A percentile compares a stretch with the other conserved stretches of the same genome.
phyloP scores from a whole-genome alignment of 1,140 invertebrate species.

The Bombus sibiricus region DNA sequence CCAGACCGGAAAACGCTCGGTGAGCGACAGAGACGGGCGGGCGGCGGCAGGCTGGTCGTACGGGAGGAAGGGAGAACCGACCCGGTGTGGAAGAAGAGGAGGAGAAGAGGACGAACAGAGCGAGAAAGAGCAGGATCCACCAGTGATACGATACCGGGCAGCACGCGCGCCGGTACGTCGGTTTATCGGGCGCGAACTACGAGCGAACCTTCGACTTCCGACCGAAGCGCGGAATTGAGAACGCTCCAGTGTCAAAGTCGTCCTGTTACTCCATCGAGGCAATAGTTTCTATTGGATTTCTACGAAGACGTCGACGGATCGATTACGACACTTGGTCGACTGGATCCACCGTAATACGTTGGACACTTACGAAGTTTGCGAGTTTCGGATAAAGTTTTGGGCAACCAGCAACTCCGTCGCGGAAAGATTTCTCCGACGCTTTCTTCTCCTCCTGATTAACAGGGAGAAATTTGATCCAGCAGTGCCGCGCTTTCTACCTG shows the following conservation, averaged over 20 bases:
- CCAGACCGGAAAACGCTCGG: slow-evolving; percentile 26
- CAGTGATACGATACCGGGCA: slow-evolving; percentile 64
- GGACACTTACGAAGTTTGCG: not conserved
- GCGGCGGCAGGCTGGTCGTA: slow-evolving; percentile 3
- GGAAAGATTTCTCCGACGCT: slow-evolving; percentile 23
- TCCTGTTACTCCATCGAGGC: no score
- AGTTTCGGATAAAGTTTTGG: not conserved
- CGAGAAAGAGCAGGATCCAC: slow-evolving; percentile 57
- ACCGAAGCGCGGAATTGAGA: slow-evolving; percentile 22
- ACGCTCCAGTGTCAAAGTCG: not conserved
- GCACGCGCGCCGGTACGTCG: slow-evolving; percentile 63
- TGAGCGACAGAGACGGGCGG: slow-evolving; percentile 38
- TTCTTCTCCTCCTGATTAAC: not conserved
- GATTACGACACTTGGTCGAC: not conserved
- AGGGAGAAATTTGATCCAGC: slow-evolving; percentile 24
- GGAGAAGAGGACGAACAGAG: slow-evolving; percentile 43
- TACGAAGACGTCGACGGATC: not conserved
- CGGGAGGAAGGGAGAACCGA: slow-evolving; percentile 40
- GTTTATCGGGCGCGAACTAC: slow-evolving; percentile 54
- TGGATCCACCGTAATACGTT: not conserved
- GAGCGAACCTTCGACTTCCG: slow-evolving; percentile 40
- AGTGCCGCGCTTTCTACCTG: slow-evolving; percentile 28
- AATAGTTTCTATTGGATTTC: not conserved
- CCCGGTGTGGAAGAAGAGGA: slow-evolving; percentile 51
- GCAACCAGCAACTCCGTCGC: not conserved